These are phyloP conservation scores for Acomys russatus DNA, from an alignment of 2,797 vertebrate genomes.

Conservation along the genomic window DNA sequence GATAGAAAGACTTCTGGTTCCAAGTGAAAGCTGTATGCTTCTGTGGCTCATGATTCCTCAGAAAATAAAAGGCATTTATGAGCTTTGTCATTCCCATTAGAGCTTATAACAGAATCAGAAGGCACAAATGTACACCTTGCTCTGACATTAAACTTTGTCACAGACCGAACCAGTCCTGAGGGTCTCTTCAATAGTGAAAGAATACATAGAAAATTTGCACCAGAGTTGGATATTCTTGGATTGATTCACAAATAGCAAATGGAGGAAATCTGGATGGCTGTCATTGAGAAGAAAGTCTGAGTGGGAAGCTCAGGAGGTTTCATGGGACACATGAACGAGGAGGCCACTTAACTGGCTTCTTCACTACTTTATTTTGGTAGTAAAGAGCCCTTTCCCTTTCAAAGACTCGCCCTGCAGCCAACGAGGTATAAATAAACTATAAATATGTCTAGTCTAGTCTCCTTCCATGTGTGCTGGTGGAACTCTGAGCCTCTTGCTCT, in stretches of 20 bases:
- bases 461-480: neutral
- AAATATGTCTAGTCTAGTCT: accelerated
- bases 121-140: neutral
- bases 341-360: neutral
- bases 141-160: neutral
- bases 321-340: neutral
- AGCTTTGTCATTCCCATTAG: neutral
- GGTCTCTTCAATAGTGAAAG: neutral
- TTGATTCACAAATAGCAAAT: neutral
- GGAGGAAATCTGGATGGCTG: neutral
- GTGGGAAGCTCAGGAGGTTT: too few species aligned
- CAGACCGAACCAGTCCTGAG: neutral
- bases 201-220: neutral
- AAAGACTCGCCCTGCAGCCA: neutral
- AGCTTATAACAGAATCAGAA: neutral
- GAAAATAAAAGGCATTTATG: neutral
- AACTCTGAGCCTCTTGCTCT: neutral
- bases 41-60: neutral
- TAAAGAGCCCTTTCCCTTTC: neutral
- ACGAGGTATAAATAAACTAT: neutral
- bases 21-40: neutral
- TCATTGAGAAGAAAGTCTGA: neutral
- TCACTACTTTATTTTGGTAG: neutral
- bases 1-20: neutral
- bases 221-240: neutral